Evolutionary conservation across 1,140 invertebrate genomes (phyloP), one percentile per base, ranked within the genome.

Genomic region (Dendroctonus valens): DNA sequence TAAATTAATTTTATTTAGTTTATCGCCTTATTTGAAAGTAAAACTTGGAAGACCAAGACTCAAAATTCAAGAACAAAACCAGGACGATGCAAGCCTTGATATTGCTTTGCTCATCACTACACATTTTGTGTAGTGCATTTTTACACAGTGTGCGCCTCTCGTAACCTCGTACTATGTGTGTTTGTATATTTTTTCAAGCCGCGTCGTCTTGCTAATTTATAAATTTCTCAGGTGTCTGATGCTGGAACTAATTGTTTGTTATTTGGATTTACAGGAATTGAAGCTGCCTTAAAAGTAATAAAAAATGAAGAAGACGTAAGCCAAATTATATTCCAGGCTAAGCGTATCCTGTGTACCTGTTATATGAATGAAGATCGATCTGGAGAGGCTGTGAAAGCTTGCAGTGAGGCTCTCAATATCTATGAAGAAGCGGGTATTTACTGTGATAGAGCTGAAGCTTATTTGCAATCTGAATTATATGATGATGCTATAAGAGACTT

Each of bases 391-490:
- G 81, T 99, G 49, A 80, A 82, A 41, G 82, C 86, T 55, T 99
- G 98, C 79, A 86, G 86, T 53, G 84, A 88, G 64, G 94, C 96
- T 7, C 75, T 98, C 52, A 83, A 89, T 62, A 84, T 94, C 60
- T 84, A 87, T 70, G 85, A 89, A 65, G 91, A 95, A 76, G 81
- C 91, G 4, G 85, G 90, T 65, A 79, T 93, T 41, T 84, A 94
- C 52, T 96, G 94, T 79, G 93, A 99, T 80, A 85, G 90, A 72
- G 98, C 91, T 0, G 97, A 99, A 74, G 94, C 95, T 11, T 90
- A 97, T 78, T 82, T 99, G 37, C 83, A 86, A 5, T 88, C 89
- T 50, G 96, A 98, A 78, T 87, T 97, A 85, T 98, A 87, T 79
- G 93, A 97, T 73, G 92, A 97, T 85, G 96, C 96, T 49, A 90